phyloP scores from a whole-genome alignment of 2,888 invertebrate species.

The Mimumesa dahlbomi region DNA sequence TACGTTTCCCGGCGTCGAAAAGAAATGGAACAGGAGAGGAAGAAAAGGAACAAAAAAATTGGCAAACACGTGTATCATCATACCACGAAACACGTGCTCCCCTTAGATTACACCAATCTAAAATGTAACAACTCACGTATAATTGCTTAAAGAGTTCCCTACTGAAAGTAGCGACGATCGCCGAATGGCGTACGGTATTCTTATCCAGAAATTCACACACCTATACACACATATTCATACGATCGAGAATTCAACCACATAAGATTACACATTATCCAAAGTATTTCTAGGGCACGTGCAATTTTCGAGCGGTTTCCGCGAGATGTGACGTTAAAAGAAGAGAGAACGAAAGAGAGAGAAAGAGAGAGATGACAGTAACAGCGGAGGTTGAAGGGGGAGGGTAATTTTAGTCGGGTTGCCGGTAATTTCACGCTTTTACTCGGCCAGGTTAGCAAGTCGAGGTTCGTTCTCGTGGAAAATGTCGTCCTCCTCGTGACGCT shows the following conservation, averaged over 20 bases:
- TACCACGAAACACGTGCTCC: no score
- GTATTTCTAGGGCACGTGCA: constrained; percentile 66
- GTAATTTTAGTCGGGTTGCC: constrained; percentile 66
- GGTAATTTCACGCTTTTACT: constrained; percentile 77
- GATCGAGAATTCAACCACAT: constrained; percentile 27
- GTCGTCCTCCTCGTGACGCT: constrained; percentile 61
- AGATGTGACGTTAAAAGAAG: constrained; percentile 46
- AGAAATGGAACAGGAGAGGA: no score
- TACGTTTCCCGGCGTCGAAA: no score
- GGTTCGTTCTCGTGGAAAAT: constrained; percentile 72
- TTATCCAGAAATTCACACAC: no score
- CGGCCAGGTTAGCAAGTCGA: constrained; percentile 65
- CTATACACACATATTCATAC: no score
- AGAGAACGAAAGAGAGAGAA: constrained; percentile 11
- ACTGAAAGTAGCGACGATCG: no score
- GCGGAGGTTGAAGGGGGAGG: constrained; percentile 33
- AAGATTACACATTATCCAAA: constrained; percentile 61
- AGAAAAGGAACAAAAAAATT: no score
- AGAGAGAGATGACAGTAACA: constrained; percentile 12
- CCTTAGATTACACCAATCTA: no score
- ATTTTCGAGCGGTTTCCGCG: constrained; percentile 67
- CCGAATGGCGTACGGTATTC: no score
- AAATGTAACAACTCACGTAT: no score
- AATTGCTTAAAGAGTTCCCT: no score
- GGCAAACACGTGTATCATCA: no score